These are phyloP conservation scores for Falcunculus frontatus DNA, from an alignment of 2,113 vertebrate species.

Conservation along the genomic window DNA sequence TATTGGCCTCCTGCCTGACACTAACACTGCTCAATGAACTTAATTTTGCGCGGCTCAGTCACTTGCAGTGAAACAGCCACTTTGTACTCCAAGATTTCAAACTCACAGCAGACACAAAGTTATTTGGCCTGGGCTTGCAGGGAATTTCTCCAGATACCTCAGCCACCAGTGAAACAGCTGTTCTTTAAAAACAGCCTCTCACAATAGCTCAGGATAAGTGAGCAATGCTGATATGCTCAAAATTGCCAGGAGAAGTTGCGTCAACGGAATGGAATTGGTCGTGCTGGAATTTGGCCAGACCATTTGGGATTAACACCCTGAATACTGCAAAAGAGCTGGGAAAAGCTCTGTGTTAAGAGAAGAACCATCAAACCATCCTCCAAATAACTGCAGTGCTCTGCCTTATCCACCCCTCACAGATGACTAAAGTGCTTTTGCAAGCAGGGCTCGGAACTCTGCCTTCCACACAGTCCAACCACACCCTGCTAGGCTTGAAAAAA, in stretches of 20 bases:
- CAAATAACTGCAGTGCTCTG: background rate
- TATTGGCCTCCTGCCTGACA: background rate
- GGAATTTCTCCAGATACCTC: background rate
- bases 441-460: background rate
- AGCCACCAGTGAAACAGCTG: background rate
- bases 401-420: background rate
- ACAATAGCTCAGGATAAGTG: background rate
- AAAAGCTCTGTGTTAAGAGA: background rate
- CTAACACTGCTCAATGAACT: background rate
- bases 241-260: background rate
- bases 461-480: background rate
- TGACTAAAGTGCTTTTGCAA: background rate
- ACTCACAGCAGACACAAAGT: background rate
- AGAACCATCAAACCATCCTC: background rate
- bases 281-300: background rate
- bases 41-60: background rate
- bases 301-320: slow-evolving; percentile 25
- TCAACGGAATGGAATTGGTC: slow-evolving; percentile 21
- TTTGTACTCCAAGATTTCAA: background rate
- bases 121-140: background rate
- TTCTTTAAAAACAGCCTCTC: slow-evolving; percentile 10
- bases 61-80: background rate
- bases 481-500: background rate
- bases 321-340: background rate
- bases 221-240: background rate